Evolutionary conservation across 2,797 vertebrate genomes (phyloP), one percentile per base, ranked within the genome.

Genomic region (Rhinophrynus dorsalis): DNA sequence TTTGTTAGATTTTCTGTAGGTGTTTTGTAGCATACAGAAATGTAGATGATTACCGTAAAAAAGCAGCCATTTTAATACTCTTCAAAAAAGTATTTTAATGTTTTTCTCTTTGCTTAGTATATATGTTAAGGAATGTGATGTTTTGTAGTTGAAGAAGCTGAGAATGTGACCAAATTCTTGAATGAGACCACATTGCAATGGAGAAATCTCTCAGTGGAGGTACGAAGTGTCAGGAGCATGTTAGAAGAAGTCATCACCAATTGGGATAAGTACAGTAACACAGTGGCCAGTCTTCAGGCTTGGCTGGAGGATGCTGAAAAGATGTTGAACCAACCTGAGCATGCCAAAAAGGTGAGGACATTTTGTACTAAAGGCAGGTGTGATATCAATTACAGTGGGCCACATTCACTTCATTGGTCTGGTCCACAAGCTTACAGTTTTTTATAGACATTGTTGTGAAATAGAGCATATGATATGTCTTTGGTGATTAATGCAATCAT

Each of bases 301-400:
- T 99, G 97, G 97, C 86, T 99, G 15, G 97, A 99, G 75, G 97
- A 99, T 29, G 97, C 93, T 0, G 97, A 99, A 79, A 95, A 95
- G 80, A 95, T 95, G 93, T 84, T 98, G 32, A 94, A 91, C 75
- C 93, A 96, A 11, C 93, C 96, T 4, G 97, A 99, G 77, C 89
- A 78, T 13, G 88, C 93, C 74, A 98, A 96, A 83, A 96, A 96
- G 80, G 97, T 98, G 86, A 62, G 70, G 40, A 18, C 15, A 20
- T 11, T 10, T n/a, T n/a, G n/a, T n/a, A n/a, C n/a, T n/a, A n/a
- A n/a, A n/a, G n/a, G n/a, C n/a, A n/a, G n/a, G n/a, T n/a, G n/a
- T n/a, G n/a, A n/a, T n/a, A n/a, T n/a, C n/a, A n/a, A n/a, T n/a
- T n/a, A n/a, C n/a, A n/a, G n/a, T n/a, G n/a, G n/a, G n/a, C n/a